Base-by-base conservation (phyloP, 35 echinoderm and acorn worm species). In the Heliocidaris erythrogramma region DNA sequence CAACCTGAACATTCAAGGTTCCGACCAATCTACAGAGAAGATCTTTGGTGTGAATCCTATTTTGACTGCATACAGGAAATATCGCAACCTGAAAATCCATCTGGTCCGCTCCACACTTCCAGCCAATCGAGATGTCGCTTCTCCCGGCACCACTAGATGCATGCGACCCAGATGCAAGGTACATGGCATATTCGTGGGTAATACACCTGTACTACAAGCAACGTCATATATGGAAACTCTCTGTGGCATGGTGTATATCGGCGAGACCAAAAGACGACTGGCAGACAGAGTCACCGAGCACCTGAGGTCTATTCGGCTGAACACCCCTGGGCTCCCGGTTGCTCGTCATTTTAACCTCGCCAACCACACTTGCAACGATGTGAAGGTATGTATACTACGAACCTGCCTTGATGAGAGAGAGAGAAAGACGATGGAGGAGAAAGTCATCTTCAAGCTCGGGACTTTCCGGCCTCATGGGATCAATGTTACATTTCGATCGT, bases 261-360 rank as follows among this genome's bases (percentile, higher is more conserved):
- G 94, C 30, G 94, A 95, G 49, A 95, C 94, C 2, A 95, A 52
- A 71, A 48, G 88, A 30, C 49, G 94, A 30, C 50, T 95, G 48
- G 94, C 94, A 8, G 94, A 95, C 56, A 24, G 88, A 13, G 12
- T 65, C 88, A 95, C 87, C 32, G 88, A 95, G 87, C 94, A 95
- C 56, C 61, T 92, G 16, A n/a, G 94, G 32, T 91, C 86, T 65
- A 90, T 95, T 49, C 94, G 87, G 2, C n/a, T 84, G 69, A 16
- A 42, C 35, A 42, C 35, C 35, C 35, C 1, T 42, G 35, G 35
- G 35, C 35, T 42, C 35, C 35, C 35, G 35, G 3, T 42, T 42
- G 35, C 35, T 42, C 1, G 35, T 42, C 35, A 42, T 42, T 42
- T 42, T 42, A 42, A 42, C 35, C 35, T 42, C 35, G 35, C 35